Evolutionary conservation across 1,140 invertebrate species (phyloP), one percentile per base, ranked within the genome.

Genomic region (Philotrypesis tridentata): DNA sequence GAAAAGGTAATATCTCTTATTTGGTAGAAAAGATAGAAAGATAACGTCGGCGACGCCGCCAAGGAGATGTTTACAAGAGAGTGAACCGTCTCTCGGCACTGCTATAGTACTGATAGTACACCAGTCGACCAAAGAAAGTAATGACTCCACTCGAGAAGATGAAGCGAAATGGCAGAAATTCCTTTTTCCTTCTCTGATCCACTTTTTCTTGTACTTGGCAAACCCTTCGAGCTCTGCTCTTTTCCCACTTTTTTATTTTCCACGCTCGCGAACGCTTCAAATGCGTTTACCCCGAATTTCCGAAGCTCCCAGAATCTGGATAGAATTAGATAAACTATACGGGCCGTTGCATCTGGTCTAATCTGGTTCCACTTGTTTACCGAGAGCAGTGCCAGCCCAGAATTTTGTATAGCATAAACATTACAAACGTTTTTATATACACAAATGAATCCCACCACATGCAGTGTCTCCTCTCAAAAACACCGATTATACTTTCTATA

Each of bases 141-240:
- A 90, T 88, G 85, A 88, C 86, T 83, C 87, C 85, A 89, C 89
- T 90, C 87, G 87, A 86, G 86, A 88, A 90, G 88, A 91, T 90
- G 88, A 90, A 90, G 87, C 88, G 86, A 83, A 86, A 85, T 85
- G 86, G 86, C 79, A 80, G 81, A 86, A 85, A 83, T 85, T 85
- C 48, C 75, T 80, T 71, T 82, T 79, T 25, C 71, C 21, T 29
- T 7, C 14, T 65, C 75, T 70, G 14, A 73, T 65, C 68, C 27
- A 68, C 60, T n/a, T 48, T 40, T 67, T 61, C 72, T 80, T 76
- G 14, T 67, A 71, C 77, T 74, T 70, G 65, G 74, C 78, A 84
- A 80, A 80, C 55, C 79, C 55, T 68, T 72, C 31, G 31, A 33
- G 29, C 68, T 73, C 25, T 68, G 0, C 71, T 78, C 48, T 61